A percentile compares a stretch with the other conserved stretches of the same genome.
These are phyloP conservation scores for Ameiurus melas DNA, from an alignment of 2,113 vertebrate species.

Conservation along the genomic window DNA sequence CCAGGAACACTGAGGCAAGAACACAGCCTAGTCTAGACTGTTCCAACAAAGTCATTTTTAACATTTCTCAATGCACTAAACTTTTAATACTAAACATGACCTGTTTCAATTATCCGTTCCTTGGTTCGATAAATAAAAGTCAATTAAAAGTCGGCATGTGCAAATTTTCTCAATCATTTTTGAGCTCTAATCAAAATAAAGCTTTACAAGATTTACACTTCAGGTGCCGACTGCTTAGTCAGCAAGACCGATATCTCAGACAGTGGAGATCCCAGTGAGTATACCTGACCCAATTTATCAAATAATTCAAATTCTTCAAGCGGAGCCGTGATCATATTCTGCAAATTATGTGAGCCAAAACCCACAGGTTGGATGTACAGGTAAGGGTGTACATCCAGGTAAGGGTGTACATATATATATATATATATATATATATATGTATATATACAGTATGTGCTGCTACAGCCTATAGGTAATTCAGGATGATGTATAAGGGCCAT, in stretches of 20 bases:
- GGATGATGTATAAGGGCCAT: neutral
- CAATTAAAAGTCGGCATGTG: too few species aligned
- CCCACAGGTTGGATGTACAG: too few species aligned
- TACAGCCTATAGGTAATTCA: neutral
- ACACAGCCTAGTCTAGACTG: neutral
- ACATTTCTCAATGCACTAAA: neutral
- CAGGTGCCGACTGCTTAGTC: too few species aligned
- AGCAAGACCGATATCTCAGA: neutral
- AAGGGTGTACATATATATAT: too few species aligned
- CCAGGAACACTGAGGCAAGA: neutral
- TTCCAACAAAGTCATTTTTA: neutral
- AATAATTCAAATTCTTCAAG: neutral
- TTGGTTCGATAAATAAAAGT: too few species aligned
- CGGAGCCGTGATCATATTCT: too few species aligned
- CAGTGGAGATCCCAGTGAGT: neutral
- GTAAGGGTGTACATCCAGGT: neutral
- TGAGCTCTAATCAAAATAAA: too few species aligned
- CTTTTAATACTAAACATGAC: neutral
- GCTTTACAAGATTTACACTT: too few species aligned
- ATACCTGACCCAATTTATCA: neutral
- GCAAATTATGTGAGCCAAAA: too few species aligned
- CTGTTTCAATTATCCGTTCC: too few species aligned
- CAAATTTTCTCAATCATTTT: too few species aligned
- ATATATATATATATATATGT: too few species aligned
- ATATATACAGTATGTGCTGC: neutral